Conservation (phyloP, 2,888 invertebrate species). For the Macaria notata region DNA sequence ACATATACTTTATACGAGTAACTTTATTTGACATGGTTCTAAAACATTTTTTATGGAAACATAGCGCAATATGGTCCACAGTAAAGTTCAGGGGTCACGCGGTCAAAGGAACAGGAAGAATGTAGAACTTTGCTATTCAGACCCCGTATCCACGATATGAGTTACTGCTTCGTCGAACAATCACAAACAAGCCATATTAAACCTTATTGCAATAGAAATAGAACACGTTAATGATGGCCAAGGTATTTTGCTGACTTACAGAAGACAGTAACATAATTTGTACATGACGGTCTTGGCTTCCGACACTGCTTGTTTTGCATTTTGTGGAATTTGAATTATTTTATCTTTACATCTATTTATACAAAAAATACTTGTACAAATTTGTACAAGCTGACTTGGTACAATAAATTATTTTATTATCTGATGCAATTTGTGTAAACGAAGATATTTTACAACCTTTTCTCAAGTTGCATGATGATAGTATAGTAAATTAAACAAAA, state of each 20-base stretch:
- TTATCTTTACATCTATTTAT: no score
- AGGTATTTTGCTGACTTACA: conserved; percentile 17
- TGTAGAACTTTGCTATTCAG: conserved; percentile 51
- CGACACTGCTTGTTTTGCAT: conserved; percentile 1
- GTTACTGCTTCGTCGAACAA: conserved; percentile 39
- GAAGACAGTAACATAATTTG: conserved; percentile 20
- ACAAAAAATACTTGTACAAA: no score
- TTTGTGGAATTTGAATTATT: conserved; percentile 9
- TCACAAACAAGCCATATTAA: conserved; percentile 14
- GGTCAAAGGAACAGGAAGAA: conserved; percentile 63
- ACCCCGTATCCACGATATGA: conserved; percentile 50
- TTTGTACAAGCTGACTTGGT: no score
- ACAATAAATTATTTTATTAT: no score
- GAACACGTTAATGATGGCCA: conserved; percentile 4
- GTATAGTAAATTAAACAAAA: no score
- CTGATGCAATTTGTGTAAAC: no score
- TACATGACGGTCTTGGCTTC: neutral
- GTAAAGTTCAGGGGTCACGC: conserved; percentile 59
- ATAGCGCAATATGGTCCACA: conserved; percentile 60
- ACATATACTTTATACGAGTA: no score
- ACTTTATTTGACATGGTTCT: conserved; percentile 25
- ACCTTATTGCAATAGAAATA: conserved; percentile 16
- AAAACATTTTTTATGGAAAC: conserved; percentile 56
- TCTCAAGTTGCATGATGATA: no score
- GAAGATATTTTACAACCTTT: no score